A percentile compares a stretch with the other conserved stretches of the same genome.
These are phyloP conservation scores for Egretta garzetta DNA, from an alignment of 2,113 vertebrate species.

Conservation along the genomic window DNA sequence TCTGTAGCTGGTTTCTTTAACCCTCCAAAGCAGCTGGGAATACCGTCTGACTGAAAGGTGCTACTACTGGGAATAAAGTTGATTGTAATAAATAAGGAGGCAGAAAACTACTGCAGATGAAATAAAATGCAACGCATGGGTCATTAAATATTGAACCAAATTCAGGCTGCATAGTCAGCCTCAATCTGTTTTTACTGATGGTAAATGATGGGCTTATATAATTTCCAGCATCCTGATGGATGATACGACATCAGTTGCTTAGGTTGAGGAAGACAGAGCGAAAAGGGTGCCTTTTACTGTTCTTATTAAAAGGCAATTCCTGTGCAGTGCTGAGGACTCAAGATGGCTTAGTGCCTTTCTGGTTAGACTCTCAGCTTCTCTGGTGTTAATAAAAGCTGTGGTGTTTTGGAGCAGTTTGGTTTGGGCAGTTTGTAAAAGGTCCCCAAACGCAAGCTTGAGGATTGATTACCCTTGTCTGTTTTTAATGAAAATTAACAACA, in stretches of 20 bases:
- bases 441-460: background rate
- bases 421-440: background rate
- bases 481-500: slow-evolving; percentile 49
- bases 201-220: slow-evolving; percentile 7
- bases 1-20: background rate
- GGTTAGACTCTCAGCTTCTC: background rate
- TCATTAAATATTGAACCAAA: slow-evolving; percentile 54
- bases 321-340: background rate
- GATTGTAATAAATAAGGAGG: slow-evolving; percentile 57
- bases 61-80: background rate
- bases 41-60: background rate
- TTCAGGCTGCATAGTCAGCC: background rate
- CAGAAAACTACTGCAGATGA: slow-evolving; percentile 15
- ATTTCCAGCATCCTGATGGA: slow-evolving; percentile 50
- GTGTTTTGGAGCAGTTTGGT: background rate
- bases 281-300: background rate
- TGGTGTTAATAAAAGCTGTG: background rate
- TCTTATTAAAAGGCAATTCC: background rate
- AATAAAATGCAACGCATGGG: background rate
- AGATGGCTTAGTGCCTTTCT: background rate
- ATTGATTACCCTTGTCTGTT: slow-evolving; percentile 41
- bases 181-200: slow-evolving; percentile 21
- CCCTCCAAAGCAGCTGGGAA: background rate
- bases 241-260: background rate
- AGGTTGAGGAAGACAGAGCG: background rate